Conservation (phyloP, 2,797 vertebrate species). For the Glyptemys insculpta region DNA sequence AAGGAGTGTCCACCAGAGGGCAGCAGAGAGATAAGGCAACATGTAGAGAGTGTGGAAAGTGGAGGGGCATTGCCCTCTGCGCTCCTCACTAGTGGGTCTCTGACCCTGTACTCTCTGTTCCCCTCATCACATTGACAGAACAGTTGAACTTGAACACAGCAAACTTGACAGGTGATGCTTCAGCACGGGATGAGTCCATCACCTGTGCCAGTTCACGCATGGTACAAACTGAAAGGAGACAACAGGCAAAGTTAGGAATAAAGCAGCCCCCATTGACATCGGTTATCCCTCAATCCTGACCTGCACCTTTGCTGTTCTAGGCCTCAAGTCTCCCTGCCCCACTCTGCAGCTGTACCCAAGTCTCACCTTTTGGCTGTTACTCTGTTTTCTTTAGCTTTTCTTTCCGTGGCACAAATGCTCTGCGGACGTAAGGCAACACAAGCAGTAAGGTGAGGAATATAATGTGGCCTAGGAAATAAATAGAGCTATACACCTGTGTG, state of each 20-base stretch:
- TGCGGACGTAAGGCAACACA: constrained; percentile 89
- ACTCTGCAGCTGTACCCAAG: accelerated
- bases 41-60: constrained; percentile 72
- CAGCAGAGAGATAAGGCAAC: constrained; percentile 82
- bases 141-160: constrained; percentile 61
- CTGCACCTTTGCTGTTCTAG: background rate
- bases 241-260: background rate
- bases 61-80: constrained; percentile 39
- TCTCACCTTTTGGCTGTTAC: constrained; percentile 77
- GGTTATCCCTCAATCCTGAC: background rate
- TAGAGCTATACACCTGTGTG: constrained; percentile 91
- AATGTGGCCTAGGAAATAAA: constrained; percentile 93
- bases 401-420: constrained; percentile 90
- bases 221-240: constrained; percentile 72
- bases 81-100: constrained; percentile 71
- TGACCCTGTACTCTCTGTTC: constrained; percentile 70
- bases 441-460: constrained; percentile 88
- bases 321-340: background rate
- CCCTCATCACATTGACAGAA: constrained; percentile 51
- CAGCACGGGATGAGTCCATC: constrained; percentile 57
- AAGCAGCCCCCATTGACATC: background rate
- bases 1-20: constrained; percentile 64
- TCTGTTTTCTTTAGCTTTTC: constrained; percentile 83
- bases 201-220: constrained; percentile 70
- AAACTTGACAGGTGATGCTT: constrained; percentile 76